Base-by-base conservation (phyloP, 2,888 invertebrate species). In the Lochmaea capreae region DNA sequence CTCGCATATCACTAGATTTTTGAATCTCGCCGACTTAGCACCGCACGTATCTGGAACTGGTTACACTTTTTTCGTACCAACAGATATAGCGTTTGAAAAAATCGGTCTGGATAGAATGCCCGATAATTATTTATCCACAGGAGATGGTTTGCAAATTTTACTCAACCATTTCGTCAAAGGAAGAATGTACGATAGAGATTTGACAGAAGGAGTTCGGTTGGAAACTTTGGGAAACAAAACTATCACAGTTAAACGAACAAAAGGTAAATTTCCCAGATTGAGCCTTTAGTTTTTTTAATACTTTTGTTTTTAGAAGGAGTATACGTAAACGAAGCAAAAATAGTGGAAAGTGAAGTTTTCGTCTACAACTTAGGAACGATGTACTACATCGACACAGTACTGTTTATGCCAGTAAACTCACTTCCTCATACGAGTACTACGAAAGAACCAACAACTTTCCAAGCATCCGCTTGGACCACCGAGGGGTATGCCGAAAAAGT, bases 21-120 rank as follows among this genome's bases (percentile, higher is more conserved):
- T 91, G n/a, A 91, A 91, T 84, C 87, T 90, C 78, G 91, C 91
- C 1, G 91, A 91, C 83, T 87, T 91, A 67, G 91, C 91, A 1
- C 90, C 90, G 4, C 89, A 90, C 78, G 89, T 91, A 63, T 90
- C 90, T 33, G 91, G 91, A n/a, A 89, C 90, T 18, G 91, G 90
- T 74, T 92, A 92, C 84, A 93, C 93, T 0, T 90, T 93, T 83
- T 92, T 93, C 84, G 93, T 93, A 65, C 93, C 93, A 9, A 90
- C 89, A 9, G 92, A 93, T 84, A 88, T 88, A 49, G 93, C 93
- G 1, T 93, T 93, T 82, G 89, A 90, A 78, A 88, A 89, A 77
- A 84, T 91, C n/a, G 91, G 91, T 12, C 87, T 90, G 75, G 90
- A 89, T 80, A 86, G 88, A 77, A 88, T 90, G 81, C 89, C 90